phyloP scores from a whole-genome alignment of 2,888 invertebrate genomes.

The Cremastobaeus sp. region DNA sequence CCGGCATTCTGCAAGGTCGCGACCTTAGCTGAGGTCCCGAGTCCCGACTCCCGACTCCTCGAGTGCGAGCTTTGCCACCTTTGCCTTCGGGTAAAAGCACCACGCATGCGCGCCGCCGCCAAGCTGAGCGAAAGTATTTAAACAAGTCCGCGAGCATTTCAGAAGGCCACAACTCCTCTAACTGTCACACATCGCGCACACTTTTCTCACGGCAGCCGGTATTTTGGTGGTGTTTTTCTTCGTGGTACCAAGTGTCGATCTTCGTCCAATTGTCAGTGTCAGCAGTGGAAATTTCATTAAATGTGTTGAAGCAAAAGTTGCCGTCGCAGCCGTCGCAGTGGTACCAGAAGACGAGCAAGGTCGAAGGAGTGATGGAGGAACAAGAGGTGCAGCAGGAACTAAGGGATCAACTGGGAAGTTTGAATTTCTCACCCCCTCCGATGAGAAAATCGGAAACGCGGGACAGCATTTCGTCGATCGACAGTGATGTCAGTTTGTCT shows the following conservation, averaged over 20 bases:
- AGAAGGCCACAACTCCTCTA: constrained; percentile 74
- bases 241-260: too few species aligned
- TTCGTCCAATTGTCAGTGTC: too few species aligned
- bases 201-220: constrained; percentile 60
- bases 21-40: constrained; percentile 72
- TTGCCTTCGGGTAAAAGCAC: constrained; percentile 61
- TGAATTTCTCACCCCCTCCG: constrained; percentile 76
- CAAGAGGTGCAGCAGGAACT: constrained; percentile 73
- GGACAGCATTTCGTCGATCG: constrained; percentile 82
- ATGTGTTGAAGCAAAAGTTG: too few species aligned
- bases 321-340: too few species aligned
- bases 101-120: constrained; percentile 69
- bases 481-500: constrained; percentile 81
- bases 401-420: constrained; percentile 73
- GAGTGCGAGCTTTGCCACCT: constrained; percentile 60
- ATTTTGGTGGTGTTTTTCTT: too few species aligned
- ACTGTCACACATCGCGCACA: constrained; percentile 71
- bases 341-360: too few species aligned
- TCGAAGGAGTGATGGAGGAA: constrained; percentile 70
- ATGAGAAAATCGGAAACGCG: constrained; percentile 81
- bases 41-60: too few species aligned
- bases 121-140: constrained; percentile 74
- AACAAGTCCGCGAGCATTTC: constrained; percentile 71
- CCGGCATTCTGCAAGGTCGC: constrained; percentile 74
- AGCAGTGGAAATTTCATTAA: too few species aligned